Percentiles rank a stretch among this genome's conserved stretches.
Evolutionary conservation across 2,888 invertebrate species (phyloP).

Genomic region (Dimorphilus gyrociliatus): DNA sequence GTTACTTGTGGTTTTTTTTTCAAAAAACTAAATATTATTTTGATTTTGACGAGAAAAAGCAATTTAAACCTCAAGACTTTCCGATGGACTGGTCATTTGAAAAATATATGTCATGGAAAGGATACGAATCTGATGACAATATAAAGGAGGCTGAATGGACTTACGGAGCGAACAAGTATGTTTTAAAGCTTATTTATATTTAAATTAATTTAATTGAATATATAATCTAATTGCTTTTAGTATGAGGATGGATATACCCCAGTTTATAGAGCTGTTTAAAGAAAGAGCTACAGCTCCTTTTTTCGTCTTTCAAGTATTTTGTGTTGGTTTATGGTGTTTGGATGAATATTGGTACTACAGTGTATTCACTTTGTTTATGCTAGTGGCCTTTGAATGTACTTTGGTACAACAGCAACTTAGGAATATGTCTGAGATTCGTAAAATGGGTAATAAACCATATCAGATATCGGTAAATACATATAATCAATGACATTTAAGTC

Average conservation of each 20-base stretch:
- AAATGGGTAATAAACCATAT: constrained; percentile 97
- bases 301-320: constrained; percentile 99
- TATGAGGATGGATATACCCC: constrained; percentile 70
- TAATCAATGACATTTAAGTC: not conserved
- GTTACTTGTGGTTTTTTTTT: constrained; percentile 66
- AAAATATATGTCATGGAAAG: constrained; percentile 52
- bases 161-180: constrained; percentile 77
- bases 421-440: constrained; percentile 95
- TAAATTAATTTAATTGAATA: not conserved
- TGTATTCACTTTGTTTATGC: constrained; percentile 84
- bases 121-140: constrained; percentile 65
- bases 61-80: constrained; percentile 65
- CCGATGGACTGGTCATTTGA: constrained; percentile 47
- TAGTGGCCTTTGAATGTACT: constrained; percentile 89
- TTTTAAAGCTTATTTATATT: too few species aligned
- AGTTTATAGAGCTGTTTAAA: constrained; percentile 85
- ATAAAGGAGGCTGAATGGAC: constrained; percentile 56
- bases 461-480: constrained; percentile 48
- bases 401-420: constrained; percentile 90
- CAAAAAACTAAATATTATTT: constrained; percentile 94
- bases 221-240: constrained; percentile 33
- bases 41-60: constrained; percentile 56
- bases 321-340: constrained; percentile 93
- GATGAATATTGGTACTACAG: constrained; percentile 98
- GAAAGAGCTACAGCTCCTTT: constrained; percentile 98